A percentile compares a stretch with the other conserved stretches of the same genome.
These are phyloP conservation scores for Oxytorus armatus DNA, from an alignment of 2,888 invertebrate species.

Conservation along the genomic window DNA sequence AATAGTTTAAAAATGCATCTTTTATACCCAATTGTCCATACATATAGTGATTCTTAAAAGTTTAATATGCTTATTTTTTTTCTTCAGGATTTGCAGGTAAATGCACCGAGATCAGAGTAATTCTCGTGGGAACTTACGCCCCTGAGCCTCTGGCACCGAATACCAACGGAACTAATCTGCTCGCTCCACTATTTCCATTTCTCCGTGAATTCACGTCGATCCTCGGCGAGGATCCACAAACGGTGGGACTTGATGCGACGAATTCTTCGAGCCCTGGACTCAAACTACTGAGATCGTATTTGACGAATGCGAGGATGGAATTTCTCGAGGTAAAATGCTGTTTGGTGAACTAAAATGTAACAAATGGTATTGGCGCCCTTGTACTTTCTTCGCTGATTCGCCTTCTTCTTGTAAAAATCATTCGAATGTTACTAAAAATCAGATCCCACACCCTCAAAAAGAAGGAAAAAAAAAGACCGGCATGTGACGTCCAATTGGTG, in stretches of 20 bases:
- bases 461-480: constrained; percentile 2
- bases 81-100: constrained; percentile 81
- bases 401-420: constrained; percentile 41
- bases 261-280: constrained; percentile 83
- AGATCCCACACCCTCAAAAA: too few species aligned
- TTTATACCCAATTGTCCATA: not conserved
- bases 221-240: constrained; percentile 81
- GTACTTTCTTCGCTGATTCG: constrained; percentile 29
- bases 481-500: not conserved
- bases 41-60: not conserved
- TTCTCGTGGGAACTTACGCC: constrained; percentile 83
- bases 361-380: not conserved
- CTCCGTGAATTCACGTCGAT: constrained; percentile 81
- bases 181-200: constrained; percentile 80
- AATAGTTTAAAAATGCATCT: not conserved
- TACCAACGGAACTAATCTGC: constrained; percentile 78
- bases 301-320: constrained; percentile 80
- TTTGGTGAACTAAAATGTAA: not conserved
- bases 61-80: not conserved
- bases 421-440: constrained; percentile 37
- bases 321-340: constrained; percentile 81
- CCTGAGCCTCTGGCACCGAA: constrained; percentile 81
- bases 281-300: constrained; percentile 81
- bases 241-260: constrained; percentile 82
- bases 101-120: constrained; percentile 80